These are phyloP conservation scores for Gallinago paraguaiae DNA, from an alignment of 2,113 vertebrate species.

Conservation along the genomic window DNA sequence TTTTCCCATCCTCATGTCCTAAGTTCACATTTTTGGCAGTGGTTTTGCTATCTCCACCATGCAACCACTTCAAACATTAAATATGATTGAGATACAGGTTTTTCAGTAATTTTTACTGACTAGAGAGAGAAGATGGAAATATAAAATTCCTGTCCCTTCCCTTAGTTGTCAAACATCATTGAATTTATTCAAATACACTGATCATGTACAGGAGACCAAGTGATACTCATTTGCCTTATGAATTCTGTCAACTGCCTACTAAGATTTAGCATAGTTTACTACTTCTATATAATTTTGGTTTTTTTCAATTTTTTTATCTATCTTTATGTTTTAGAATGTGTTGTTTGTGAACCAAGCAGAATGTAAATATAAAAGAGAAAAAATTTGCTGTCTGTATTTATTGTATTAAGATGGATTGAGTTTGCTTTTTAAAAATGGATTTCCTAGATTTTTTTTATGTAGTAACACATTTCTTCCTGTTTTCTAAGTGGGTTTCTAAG, in stretches of 20 bases:
- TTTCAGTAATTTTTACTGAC: background rate
- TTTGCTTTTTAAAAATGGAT: background rate
- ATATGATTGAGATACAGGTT: background rate
- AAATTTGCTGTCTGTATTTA: background rate
- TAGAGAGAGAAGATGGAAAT: background rate
- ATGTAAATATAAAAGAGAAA: background rate
- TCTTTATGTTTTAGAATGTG: background rate
- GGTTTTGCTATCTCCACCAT: background rate
- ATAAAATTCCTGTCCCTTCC: background rate
- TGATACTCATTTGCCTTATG: background rate
- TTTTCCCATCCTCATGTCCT: background rate
- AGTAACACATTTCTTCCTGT: background rate
- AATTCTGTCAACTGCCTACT: background rate
- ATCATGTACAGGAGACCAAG: rapidly evolving
- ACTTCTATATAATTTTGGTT: background rate
- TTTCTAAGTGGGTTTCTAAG: background rate
- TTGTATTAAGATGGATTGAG: background rate
- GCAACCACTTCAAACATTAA: background rate
- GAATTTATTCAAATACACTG: background rate
- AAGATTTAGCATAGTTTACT: background rate
- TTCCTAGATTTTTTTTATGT: background rate
- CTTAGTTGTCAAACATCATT: background rate
- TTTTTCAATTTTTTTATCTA: background rate
- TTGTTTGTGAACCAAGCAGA: background rate
- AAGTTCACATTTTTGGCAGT: background rate